Base-by-base conservation (phyloP, 2,888 invertebrate species). In the Ophraella communa region DNA sequence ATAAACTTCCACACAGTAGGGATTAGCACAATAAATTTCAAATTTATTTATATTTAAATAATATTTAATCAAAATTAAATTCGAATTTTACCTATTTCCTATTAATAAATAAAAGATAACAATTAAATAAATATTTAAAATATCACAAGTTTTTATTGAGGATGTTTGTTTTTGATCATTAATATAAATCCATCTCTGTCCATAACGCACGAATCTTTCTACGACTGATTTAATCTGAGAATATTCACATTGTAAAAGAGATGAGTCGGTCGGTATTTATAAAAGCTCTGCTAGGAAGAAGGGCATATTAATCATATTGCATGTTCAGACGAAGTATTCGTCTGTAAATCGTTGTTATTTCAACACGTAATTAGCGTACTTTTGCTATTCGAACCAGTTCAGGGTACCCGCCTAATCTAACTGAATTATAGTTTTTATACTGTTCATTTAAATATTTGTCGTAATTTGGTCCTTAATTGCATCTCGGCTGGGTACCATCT, bases 281-380 rank as follows among this genome's bases (percentile, higher is more conserved):
- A 79, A 79, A 79, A 79, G 75, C 59, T 74, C 74, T 72, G 68
- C 73, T 60, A 71, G 72, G 14, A 76, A 74, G 76, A 75, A 76
- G 73, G 76, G 74, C 78, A 78, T 80, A 82, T 82, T 81, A 81
- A 82, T 82, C 81, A 81, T 81, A 82, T 82, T 75, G 81, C 81
- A 82, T 82, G 82, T 76, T 79, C 69, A 70, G 68, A 72, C 70
- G 71, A 72, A 73, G 76, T 75, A 75, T 74, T 70, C 68, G 68
- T 68, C 69, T 71, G 67, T 62, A 67, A 73, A 73, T 69, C 66
- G 63, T 71, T 70, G 65, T 69, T 61, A 68, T 61, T 70, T 69
- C 64, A 70, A 71, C 71, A 70, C 71, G 68, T 69, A 71, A 73
- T 73, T 72, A 73, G 70, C 72, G 72, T 73, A 71, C 44, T 58